Evolutionary conservation across 2,797 vertebrate species (phyloP).

Genomic region (Anas georgica): DNA sequence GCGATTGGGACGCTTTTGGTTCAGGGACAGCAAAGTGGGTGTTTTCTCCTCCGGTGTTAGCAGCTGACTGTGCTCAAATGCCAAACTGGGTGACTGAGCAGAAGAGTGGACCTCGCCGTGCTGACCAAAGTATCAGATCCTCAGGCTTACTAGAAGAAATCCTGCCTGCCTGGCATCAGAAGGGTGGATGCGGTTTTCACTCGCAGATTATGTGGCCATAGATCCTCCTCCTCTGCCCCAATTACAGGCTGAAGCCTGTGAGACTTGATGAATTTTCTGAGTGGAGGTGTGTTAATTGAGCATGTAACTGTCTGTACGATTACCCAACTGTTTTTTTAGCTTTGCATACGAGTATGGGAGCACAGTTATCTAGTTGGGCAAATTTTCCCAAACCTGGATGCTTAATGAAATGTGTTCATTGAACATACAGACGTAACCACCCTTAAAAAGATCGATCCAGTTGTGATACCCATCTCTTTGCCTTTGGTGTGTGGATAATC

Average conservation of each 20-base stretch:
- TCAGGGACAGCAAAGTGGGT: not conserved
- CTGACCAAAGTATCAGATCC: not conserved
- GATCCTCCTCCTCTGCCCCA: not conserved
- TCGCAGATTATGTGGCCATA: not conserved
- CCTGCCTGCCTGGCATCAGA: not conserved
- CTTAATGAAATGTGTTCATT: not conserved
- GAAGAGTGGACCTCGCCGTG: not conserved
- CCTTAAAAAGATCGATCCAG: not conserved
- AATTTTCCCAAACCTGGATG: not conserved
- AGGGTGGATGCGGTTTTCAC: not conserved
- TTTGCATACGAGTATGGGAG: not conserved
- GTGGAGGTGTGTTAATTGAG: conserved; percentile 2
- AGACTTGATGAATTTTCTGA: not conserved
- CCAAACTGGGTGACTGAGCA: not conserved
- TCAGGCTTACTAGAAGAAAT: not conserved
- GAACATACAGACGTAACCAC: not conserved
- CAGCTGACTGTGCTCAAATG: not conserved
- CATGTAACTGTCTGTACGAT: not conserved
- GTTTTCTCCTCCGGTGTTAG: not conserved
- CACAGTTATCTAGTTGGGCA: not conserved
- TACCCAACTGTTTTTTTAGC: not conserved
- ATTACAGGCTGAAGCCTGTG: not conserved
- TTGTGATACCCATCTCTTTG: not conserved
- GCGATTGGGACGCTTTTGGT: not conserved
- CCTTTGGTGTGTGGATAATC: not conserved